A percentile compares a stretch with the other conserved stretches of the same genome.
phyloP scores from a whole-genome alignment of 1,140 invertebrate genomes.

The Neuroterus valhalla region DNA sequence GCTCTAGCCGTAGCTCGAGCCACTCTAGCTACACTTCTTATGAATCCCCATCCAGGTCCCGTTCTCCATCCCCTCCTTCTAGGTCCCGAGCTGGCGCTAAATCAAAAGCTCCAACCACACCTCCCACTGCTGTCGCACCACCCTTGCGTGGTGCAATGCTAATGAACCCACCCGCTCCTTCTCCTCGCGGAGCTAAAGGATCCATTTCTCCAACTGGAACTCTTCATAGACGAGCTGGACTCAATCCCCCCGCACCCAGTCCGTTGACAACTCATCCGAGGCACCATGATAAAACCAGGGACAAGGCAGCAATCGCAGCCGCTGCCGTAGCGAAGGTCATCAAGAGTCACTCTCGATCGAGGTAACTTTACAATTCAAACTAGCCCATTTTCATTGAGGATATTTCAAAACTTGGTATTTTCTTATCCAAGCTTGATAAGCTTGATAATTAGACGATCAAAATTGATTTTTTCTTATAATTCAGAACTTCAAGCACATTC shows the following conservation, averaged over 20 bases:
- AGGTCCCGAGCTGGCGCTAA: constrained; percentile 65
- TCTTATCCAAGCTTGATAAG: too few relatives aligned
- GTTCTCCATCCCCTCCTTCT: constrained; percentile 74
- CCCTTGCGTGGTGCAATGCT: constrained; percentile 75
- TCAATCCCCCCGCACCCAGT: constrained; percentile 71
- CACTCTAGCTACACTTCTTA: constrained; percentile 76
- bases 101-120: constrained; percentile 63
- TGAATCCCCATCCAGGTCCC: constrained; percentile 76
- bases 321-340: constrained; percentile 72
- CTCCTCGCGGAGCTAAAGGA: constrained; percentile 70
- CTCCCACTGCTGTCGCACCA: constrained; percentile 60
- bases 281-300: constrained; percentile 67
- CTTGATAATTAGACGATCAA: too few relatives aligned
- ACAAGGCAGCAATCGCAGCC: constrained; percentile 69
- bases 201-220: constrained; percentile 68
- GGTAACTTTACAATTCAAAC: constrained; percentile 51
- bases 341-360: constrained; percentile 71
- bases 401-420: too few relatives aligned
- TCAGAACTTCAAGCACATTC: not conserved
- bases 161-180: constrained; percentile 83
- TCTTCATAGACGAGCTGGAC: constrained; percentile 69
- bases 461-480: not conserved
- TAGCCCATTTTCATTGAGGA: not conserved
- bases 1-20: constrained; percentile 75
- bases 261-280: constrained; percentile 63